These are phyloP conservation scores for Magallana ariakensis DNA, from an alignment of 1,140 invertebrate genomes.

Conservation along the genomic window DNA sequence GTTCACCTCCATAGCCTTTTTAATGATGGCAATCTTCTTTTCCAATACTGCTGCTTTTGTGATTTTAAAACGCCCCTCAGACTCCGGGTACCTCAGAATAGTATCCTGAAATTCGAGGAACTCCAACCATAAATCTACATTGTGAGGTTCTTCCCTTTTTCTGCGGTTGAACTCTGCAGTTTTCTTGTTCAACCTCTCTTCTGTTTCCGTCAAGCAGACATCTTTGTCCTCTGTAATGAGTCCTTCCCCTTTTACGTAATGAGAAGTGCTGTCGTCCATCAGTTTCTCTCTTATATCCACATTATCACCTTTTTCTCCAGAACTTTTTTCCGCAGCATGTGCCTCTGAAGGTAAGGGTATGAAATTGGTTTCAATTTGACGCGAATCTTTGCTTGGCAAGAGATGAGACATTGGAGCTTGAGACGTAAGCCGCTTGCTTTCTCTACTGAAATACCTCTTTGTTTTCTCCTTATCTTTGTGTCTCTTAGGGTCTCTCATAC, in stretches of 20 bases:
- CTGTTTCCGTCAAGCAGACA: slow-evolving; percentile 5
- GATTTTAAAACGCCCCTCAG: slow-evolving; percentile 46
- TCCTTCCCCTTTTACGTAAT: slow-evolving; percentile 66
- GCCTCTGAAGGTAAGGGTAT: background rate
- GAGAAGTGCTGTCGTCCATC: slow-evolving; percentile 64
- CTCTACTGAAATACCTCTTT: slow-evolving; percentile 70
- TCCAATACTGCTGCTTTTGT: slow-evolving; percentile 72
- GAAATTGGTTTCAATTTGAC: background rate
- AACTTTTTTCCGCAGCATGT: background rate
- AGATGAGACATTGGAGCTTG: slow-evolving; percentile 41
- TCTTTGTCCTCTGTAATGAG: slow-evolving; percentile 9
- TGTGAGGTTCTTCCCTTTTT: slow-evolving; percentile 75
- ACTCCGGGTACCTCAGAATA: slow-evolving; percentile 53
- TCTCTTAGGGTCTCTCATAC: slow-evolving; percentile 46
- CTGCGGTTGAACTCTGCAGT: slow-evolving; percentile 77
- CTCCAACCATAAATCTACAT: slow-evolving; percentile 80
- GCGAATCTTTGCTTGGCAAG: slow-evolving; percentile 45
- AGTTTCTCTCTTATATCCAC: slow-evolving; percentile 60
- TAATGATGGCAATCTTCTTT: slow-evolving; percentile 80
- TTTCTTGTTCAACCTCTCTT: slow-evolving; percentile 59
- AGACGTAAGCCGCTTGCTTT: slow-evolving; percentile 58
- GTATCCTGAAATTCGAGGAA: slow-evolving; percentile 81
- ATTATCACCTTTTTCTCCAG: background rate
- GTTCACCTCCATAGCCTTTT: slow-evolving; percentile 80
- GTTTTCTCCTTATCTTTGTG: slow-evolving; percentile 52